These are phyloP conservation scores for Theonella swinhoei DNA, from an alignment of 37 sponge, comb jelly and placozoan genomes.

Conservation along the genomic window DNA sequence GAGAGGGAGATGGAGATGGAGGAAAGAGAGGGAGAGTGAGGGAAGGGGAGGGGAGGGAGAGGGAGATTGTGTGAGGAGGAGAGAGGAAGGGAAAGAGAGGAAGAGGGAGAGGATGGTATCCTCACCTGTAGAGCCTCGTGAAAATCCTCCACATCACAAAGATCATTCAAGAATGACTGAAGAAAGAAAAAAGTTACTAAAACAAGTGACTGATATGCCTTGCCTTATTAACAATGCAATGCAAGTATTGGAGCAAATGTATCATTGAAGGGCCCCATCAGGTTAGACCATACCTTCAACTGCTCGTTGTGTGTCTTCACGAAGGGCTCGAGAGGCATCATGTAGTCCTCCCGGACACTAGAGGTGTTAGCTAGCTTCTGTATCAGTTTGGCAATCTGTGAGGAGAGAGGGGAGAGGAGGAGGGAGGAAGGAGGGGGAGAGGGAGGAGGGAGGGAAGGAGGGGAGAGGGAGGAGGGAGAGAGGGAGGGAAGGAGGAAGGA, in stretches of 20 bases:
- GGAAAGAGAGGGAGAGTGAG: not conserved
- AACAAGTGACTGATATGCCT: not conserved
- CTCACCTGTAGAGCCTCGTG: constrained; percentile 74
- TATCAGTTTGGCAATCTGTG: constrained; percentile 76
- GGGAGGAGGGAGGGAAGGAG: constrained; percentile 2
- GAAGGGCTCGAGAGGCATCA: constrained; percentile 82
- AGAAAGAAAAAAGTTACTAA: not conserved
- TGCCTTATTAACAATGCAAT: not conserved
- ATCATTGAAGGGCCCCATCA: too few species aligned
- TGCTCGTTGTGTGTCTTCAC: constrained; percentile 69
- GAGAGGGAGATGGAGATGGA: not conserved
- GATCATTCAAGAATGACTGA: constrained; percentile 66
- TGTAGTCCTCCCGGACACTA: constrained; percentile 72
- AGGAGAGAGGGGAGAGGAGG: not conserved
- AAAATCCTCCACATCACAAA: constrained; percentile 84
- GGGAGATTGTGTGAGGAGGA: not conserved
- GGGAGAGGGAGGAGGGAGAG: not conserved
- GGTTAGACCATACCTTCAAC: constrained; percentile 68
- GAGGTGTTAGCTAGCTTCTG: constrained; percentile 83
- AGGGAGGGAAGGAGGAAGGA: not conserved
- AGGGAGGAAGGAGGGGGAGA: not conserved
- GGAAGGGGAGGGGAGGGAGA: not conserved
- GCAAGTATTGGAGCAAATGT: too few species aligned
- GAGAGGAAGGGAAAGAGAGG: not conserved
- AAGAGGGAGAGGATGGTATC: not conserved